Conservation (phyloP, 2,113 vertebrate species). For the Microcebus jonahi region DNA sequence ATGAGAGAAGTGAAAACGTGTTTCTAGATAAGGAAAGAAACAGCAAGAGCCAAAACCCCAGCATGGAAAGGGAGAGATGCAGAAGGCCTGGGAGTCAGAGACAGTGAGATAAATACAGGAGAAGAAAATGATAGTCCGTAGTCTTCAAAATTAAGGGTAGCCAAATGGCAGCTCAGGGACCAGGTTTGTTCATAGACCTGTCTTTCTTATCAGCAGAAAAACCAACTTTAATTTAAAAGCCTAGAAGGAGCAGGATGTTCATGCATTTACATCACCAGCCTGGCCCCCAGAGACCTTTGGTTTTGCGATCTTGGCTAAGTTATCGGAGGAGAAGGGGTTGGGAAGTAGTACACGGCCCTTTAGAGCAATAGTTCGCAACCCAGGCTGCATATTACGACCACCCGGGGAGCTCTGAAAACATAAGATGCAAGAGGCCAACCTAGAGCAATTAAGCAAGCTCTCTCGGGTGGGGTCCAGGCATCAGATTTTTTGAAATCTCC, state of each 20-base stretch:
- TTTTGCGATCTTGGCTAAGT: not conserved
- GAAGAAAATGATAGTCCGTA: not conserved
- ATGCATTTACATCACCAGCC: not conserved
- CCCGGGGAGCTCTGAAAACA: not conserved
- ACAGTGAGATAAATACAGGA: not conserved
- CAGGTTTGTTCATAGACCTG: not conserved
- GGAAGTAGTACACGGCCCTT: not conserved
- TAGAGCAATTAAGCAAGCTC: not conserved
- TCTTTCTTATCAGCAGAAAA: constrained; percentile 22
- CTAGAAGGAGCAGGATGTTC: not conserved
- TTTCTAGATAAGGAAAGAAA: not conserved
- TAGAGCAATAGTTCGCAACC: not conserved
- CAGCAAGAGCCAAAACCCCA: not conserved
- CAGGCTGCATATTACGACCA: not conserved
- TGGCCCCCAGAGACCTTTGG: not conserved
- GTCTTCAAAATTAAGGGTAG: not conserved
- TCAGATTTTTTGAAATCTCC: not conserved
- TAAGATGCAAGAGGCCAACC: not conserved
- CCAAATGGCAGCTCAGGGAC: not conserved
- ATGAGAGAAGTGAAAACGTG: not conserved
- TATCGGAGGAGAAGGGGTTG: not conserved
- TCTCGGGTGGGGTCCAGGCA: not conserved
- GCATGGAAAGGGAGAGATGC: not conserved
- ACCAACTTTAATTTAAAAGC: not conserved
- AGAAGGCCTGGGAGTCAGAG: not conserved